Percentiles rank a stretch among this genome's conserved stretches.
These are phyloP conservation scores for Neosilurus mollespiculum DNA, from an alignment of 2,797 vertebrate species.

Conservation along the genomic window DNA sequence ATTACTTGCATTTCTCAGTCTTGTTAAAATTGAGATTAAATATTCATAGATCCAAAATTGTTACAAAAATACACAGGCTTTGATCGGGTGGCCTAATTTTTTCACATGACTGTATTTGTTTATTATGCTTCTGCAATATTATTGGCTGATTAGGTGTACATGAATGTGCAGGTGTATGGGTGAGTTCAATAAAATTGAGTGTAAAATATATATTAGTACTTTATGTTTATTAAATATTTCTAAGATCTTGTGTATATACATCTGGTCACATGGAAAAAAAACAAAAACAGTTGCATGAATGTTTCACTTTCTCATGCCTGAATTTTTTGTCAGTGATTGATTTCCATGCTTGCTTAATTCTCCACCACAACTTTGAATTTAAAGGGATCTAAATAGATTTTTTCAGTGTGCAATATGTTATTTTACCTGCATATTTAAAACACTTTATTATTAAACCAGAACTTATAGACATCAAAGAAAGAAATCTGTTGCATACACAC, in stretches of 20 bases:
- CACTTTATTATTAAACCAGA: too few species aligned
- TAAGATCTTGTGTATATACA: neutral
- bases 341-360: neutral
- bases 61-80: too few species aligned
- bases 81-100: too few species aligned
- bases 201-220: neutral
- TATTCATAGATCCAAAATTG: too few species aligned
- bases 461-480: neutral
- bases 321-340: neutral
- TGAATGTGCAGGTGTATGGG: neutral
- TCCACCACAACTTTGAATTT: neutral
- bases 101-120: too few species aligned
- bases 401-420: neutral
- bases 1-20: too few species aligned
- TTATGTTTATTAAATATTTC: neutral
- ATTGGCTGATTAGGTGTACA: neutral
- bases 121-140: neutral
- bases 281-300: conserved; percentile 3
- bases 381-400: neutral
- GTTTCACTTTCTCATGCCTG: neutral
- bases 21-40: too few species aligned
- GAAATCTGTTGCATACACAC: neutral
- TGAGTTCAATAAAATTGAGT: neutral
- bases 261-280: neutral
- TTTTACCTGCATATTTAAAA: neutral